These are phyloP conservation scores for Spatula clypeata DNA, from an alignment of 2,797 vertebrate species.

Conservation along the genomic window DNA sequence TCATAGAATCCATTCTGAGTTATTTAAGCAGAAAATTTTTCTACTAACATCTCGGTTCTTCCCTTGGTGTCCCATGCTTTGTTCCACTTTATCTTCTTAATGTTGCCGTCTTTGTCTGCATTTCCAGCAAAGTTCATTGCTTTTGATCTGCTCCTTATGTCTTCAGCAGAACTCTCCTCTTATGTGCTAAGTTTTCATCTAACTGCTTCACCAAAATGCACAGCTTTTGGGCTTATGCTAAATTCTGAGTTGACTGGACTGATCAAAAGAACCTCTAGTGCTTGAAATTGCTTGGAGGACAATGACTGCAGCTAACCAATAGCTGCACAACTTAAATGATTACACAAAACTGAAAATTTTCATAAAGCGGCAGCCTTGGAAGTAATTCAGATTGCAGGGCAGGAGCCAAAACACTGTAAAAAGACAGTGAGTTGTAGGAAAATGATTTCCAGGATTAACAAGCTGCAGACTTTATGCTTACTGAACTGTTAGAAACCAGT, in stretches of 20 bases:
- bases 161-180: constrained; percentile 17
- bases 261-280: neutral
- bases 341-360: neutral
- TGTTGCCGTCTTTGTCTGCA: neutral
- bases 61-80: neutral
- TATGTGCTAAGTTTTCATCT: neutral
- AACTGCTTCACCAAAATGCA: constrained; percentile 32
- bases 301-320: neutral
- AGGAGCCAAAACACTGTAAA: neutral
- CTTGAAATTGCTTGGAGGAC: neutral
- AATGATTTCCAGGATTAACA: constrained; percentile 46
- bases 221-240: constrained; percentile 13
- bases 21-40: constrained; percentile 54
- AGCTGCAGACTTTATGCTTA: constrained; percentile 31
- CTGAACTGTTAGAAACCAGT: constrained; percentile 47
- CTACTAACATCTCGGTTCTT: neutral
- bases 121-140: constrained; percentile 7
- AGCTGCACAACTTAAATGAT: constrained; percentile 8
- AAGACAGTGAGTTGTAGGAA: constrained; percentile 16
- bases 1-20: constrained; percentile 34
- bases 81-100: constrained; percentile 50
- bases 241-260: neutral
- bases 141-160: constrained; percentile 16
- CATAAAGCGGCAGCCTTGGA: neutral
- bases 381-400: neutral